phyloP scores from a whole-genome alignment of 2,113 vertebrate genomes.

The Lamprologus speciosus region DNA sequence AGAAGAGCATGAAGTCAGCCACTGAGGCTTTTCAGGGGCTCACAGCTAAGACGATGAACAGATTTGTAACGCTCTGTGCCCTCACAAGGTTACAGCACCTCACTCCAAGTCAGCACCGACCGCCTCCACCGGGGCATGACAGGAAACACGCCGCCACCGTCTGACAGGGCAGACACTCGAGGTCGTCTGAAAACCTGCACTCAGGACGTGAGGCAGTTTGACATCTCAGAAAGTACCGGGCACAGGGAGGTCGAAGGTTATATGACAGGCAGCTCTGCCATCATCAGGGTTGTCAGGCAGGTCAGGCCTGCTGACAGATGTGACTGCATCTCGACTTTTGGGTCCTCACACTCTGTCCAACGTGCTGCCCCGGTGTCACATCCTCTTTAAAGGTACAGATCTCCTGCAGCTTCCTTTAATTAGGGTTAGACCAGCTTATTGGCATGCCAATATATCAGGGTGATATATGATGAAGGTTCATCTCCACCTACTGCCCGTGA shows the following conservation, averaged over 20 bases:
- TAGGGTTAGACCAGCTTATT: neutral
- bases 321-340: neutral
- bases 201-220: neutral
- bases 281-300: neutral
- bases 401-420: constrained; percentile 13
- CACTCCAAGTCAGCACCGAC: neutral
- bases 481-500: neutral
- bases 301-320: neutral
- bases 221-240: neutral
- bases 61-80: constrained; percentile 8
- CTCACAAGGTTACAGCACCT: constrained; percentile 30
- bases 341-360: neutral
- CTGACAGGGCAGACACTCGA: neutral
- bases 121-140: neutral
- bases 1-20: neutral
- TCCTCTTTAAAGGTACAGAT: neutral
- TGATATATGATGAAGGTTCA: neutral
- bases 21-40: neutral
- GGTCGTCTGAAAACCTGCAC: neutral
- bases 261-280: neutral
- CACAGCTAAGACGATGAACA: constrained; percentile 16
- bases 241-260: constrained; percentile 14
- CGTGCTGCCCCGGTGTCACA: neutral
- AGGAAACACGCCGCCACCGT: neutral
- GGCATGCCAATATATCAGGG: neutral